phyloP scores from a whole-genome alignment of 2,113 vertebrate genomes.

The Macroglossus sobrinus region DNA sequence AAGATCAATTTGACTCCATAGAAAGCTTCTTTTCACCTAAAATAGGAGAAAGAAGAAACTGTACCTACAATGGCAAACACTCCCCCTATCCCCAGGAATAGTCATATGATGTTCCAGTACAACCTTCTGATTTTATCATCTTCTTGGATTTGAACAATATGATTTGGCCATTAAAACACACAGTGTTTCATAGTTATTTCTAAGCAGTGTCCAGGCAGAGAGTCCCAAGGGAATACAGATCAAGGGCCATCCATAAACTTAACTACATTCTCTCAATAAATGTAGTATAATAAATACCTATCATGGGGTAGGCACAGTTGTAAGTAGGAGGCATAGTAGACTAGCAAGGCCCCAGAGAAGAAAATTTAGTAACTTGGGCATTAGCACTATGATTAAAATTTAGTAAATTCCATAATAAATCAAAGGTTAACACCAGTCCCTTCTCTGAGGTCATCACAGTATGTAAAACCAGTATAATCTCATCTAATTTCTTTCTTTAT shows the following conservation, averaged over 20 bases:
- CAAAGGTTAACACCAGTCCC: neutral
- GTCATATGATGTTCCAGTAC: neutral
- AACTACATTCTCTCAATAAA: neutral
- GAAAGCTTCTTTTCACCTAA: neutral
- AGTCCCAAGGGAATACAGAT: neutral
- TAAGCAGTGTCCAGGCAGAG: neutral
- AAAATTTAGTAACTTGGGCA: neutral
- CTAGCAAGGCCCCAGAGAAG: neutral
- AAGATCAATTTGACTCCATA: neutral
- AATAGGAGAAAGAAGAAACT: neutral
- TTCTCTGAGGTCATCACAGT: neutral
- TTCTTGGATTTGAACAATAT: neutral
- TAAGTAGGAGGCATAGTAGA: neutral
- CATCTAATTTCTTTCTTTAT: neutral
- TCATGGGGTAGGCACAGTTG: neutral
- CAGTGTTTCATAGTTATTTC: neutral
- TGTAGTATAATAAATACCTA: neutral
- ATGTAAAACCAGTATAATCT: neutral
- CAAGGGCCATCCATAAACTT: neutral
- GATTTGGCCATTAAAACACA: neutral
- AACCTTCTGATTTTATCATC: neutral
- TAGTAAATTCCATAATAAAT: neutral
- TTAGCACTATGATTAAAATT: neutral
- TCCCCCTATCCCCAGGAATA: neutral
- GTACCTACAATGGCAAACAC: neutral